Conservation (phyloP, 2,888 invertebrate genomes). For the Aromia moschata region DNA sequence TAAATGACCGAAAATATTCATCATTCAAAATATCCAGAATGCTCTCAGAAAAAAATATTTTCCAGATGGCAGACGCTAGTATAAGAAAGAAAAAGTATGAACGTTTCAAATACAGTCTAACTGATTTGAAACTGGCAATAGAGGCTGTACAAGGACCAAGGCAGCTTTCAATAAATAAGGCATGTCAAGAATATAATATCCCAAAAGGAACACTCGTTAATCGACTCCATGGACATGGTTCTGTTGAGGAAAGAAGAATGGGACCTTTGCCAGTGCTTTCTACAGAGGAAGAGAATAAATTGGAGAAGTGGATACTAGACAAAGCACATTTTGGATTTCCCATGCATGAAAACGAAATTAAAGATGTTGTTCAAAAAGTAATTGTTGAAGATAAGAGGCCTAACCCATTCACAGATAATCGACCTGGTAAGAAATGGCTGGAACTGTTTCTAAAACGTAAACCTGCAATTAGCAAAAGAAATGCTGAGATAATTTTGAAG, state of each 20-base stretch:
- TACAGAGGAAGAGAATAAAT: constrained; percentile 17
- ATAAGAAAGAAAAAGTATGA: too few species aligned
- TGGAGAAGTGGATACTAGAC: constrained; percentile 23
- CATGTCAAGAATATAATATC: too few species aligned
- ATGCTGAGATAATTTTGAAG: constrained; percentile 43
- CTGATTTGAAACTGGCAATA: too few species aligned
- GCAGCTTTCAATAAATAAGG: too few species aligned
- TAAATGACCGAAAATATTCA: too few species aligned
- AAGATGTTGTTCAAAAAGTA: constrained; percentile 47
- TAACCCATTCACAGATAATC: constrained; percentile 39
- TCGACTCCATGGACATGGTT: too few species aligned
- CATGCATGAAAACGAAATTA: constrained; percentile 45
- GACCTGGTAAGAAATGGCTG: constrained; percentile 44
- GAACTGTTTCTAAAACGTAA: constrained; percentile 44
- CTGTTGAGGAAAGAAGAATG: constrained; percentile 22
- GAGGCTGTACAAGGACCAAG: too few species aligned
- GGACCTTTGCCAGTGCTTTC: constrained; percentile 15
- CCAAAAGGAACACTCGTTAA: too few species aligned
- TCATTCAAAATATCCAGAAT: too few species aligned
- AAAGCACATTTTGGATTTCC: constrained; percentile 28
- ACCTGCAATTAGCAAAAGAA: constrained; percentile 38
- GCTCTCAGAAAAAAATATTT: too few species aligned
- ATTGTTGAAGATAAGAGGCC: constrained; percentile 5
- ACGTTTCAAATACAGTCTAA: too few species aligned
- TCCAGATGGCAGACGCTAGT: too few species aligned